Percentiles rank a stretch among this genome's conserved stretches.
Conservation (phyloP, 1,140 invertebrate genomes). For the Plutomurus gul region DNA sequence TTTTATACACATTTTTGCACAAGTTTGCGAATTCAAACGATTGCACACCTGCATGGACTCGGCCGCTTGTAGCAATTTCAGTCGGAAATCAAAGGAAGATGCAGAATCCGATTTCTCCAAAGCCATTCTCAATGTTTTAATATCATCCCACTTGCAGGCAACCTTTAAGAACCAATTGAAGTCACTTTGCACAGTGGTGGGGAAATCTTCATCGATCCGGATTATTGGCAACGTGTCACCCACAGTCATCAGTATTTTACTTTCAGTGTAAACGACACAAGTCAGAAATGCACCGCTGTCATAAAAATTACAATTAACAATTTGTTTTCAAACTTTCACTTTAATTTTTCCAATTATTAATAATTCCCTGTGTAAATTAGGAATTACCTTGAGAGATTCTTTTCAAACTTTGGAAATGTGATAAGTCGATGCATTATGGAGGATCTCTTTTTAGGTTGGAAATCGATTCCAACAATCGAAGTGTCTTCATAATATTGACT, state of each 20-base stretch:
- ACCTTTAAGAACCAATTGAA: conserved; percentile 98
- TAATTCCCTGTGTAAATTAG: no score
- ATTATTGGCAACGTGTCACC: conserved; percentile 96
- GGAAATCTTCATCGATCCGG: conserved; percentile 94
- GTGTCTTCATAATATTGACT: conserved; percentile 11
- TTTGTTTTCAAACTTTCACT: background rate
- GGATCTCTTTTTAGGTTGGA: background rate
- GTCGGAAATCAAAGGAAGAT: conserved; percentile 83
- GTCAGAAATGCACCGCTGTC: conserved; percentile 88
- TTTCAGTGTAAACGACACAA: conserved; percentile 89
- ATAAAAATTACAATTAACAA: conserved; percentile 41
- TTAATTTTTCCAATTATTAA: no score
- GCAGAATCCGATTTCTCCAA: conserved; percentile 92
- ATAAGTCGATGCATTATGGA: conserved; percentile 76
- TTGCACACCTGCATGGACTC: conserved; percentile 86
- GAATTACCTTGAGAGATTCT: conserved; percentile 79
- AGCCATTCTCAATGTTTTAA: conserved; percentile 82
- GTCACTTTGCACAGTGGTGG: conserved; percentile 85
- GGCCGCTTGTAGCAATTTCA: conserved; percentile 87
- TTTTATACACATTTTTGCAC: no score
- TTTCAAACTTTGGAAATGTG: conserved; percentile 92
- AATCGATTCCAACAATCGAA: background rate
- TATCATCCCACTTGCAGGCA: conserved; percentile 93
- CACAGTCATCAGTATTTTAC: conserved; percentile 91
- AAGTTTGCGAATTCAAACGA: no score